Evolutionary conservation across 2,113 vertebrate genomes (phyloP), one percentile per base, ranked within the genome.

Genomic region (Noctilio leporinus): DNA sequence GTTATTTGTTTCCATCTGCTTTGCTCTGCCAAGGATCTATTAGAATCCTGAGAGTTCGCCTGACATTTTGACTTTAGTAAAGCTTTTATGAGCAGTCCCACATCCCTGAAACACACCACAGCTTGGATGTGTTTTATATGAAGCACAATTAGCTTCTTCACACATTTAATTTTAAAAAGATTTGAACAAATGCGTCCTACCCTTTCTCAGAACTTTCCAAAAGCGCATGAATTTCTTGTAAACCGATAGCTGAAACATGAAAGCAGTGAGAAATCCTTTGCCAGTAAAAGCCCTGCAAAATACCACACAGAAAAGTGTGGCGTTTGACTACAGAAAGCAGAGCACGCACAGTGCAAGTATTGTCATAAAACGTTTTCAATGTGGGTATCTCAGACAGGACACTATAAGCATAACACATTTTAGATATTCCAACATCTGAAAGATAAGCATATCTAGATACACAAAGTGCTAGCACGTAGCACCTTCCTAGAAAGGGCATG

Each of bases 181-280:
- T 82, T 87, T 94, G 47, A 75, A 91, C 51, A 96, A 93, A 80
- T 86, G 67, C 47, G 7, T 82, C 86, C 55, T 80, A 69, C 35
- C 45, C n/a, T 96, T 97, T 94, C 91, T 86, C 94, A 96, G 96
- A 97, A 96, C n/a, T 91, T 93, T 95, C 70, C 67, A 91, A 87
- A 47, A 17, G 80, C 92, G 40, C 90, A 81, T 92, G 90, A 80
- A 96, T 96, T 97, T 97, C 84, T 84, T 97, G 83, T 95, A 97
- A 97, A 94, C 81, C 70, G 91, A 24, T 85, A 86, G 77, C 82
- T 96, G 65, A 96, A 96, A 93, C 94, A 96, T 82, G 75, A 96
- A 96, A 75, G 53, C 84, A 96, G 19, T 64, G 70, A 96, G 75
- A 96, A 93, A 84, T 72, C 92, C 64, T 95, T 93, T 95, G 83